These are phyloP conservation scores for Heliocidaris erythrogramma DNA, from an alignment of 35 echinoderm and acorn worm genomes.

Conservation along the genomic window DNA sequence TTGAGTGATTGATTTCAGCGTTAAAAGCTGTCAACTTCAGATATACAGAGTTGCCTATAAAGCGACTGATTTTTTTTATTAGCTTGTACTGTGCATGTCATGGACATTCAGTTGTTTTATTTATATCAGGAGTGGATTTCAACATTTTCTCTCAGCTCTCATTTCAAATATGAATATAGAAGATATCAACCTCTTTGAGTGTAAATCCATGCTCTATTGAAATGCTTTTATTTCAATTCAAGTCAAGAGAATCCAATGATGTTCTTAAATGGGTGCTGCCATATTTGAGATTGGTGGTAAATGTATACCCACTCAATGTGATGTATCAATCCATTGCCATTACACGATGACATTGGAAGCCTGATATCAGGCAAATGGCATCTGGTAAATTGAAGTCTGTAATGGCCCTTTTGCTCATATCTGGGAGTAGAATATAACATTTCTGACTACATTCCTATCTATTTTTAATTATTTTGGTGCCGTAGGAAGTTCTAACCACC, in stretches of 20 bases:
- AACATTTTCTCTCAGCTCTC: not conserved
- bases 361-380: not conserved
- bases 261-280: not conserved
- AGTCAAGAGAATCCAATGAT: not conserved
- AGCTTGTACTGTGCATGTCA: too few relatives aligned
- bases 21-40: too few relatives aligned
- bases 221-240: conserved; percentile 13
- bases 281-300: not conserved
- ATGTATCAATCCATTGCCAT: too few relatives aligned
- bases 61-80: too few relatives aligned
- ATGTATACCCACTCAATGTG: not conserved
- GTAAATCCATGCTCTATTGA: not conserved
- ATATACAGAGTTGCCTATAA: too few relatives aligned
- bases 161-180: not conserved
- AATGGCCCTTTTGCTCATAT: not conserved
- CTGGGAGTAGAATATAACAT: not conserved
- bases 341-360: not conserved
- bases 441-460: not conserved
- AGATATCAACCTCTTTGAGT: not conserved
- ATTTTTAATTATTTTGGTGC: not conserved
- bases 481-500: not conserved
- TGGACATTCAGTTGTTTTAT: too few relatives aligned
- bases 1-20: too few relatives aligned
- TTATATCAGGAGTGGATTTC: too few relatives aligned
- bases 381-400: not conserved